phyloP scores from a whole-genome alignment of 2,888 invertebrate species.

The Ichneumoninae sp. region DNA sequence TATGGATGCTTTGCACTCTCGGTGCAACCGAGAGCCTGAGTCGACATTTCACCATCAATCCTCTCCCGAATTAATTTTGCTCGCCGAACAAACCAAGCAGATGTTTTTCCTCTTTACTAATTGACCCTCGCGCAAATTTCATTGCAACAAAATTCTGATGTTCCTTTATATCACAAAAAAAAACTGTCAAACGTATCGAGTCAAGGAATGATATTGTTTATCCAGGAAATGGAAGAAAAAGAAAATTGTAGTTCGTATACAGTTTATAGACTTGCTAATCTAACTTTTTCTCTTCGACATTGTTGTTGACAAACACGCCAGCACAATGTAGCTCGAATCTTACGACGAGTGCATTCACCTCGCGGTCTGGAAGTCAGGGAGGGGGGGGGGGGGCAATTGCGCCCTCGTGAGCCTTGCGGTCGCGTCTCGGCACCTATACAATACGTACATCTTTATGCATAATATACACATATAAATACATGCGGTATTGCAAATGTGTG shows the following conservation, averaged over 20 bases:
- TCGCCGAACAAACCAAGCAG: no score
- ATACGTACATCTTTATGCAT: conserved; percentile 11
- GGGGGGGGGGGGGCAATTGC: conserved; percentile 56
- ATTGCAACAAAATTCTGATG: no score
- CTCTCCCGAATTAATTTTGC: no score
- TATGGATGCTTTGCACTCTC: conserved; percentile 8
- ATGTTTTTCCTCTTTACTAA: no score
- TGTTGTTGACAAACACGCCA: conserved; percentile 23
- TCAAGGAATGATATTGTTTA: no score
- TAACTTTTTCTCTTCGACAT: neutral
- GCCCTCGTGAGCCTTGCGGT: conserved; percentile 60
- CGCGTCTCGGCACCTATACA: conserved; percentile 34
- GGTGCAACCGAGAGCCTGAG: no score
- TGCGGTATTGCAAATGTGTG: conserved; percentile 6
- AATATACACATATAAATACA: neutral
- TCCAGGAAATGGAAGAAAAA: no score
- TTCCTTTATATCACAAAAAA: no score
- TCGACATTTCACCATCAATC: neutral
- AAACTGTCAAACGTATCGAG: no score
- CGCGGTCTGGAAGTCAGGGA: conserved; percentile 66
- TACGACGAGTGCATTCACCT: conserved; percentile 77
- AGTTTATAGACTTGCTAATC: neutral
- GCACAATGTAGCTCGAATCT: conserved; percentile 73
- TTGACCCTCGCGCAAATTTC: no score
- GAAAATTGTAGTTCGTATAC: no score